Conservation (phyloP, 2,888 invertebrate species). For the Teleiodes luculella region DNA sequence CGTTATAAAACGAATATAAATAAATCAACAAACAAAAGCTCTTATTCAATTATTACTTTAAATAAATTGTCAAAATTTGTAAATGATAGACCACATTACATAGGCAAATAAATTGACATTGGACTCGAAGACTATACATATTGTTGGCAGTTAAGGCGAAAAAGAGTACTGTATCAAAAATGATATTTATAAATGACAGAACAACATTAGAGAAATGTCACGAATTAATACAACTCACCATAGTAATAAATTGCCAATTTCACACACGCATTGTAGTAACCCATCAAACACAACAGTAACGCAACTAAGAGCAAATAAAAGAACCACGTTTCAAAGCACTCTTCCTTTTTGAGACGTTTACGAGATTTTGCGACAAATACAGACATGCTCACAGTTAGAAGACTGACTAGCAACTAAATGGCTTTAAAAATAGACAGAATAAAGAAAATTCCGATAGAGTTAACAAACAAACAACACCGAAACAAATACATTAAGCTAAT, state of each 20-base stretch:
- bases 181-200: background rate
- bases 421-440: background rate
- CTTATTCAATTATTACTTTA: too few species aligned
- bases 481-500: slow-evolving; percentile 21
- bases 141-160: too few species aligned
- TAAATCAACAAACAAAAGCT: too few species aligned
- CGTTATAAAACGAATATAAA: too few species aligned
- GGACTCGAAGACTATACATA: too few species aligned
- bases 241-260: slow-evolving; percentile 49
- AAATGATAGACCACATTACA: too few species aligned
- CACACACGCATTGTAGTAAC: slow-evolving; percentile 43
- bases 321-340: slow-evolving; percentile 31
- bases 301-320: slow-evolving; percentile 22
- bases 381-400: slow-evolving; percentile 17
- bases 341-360: slow-evolving; percentile 20
- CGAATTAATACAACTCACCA: slow-evolving; percentile 36
- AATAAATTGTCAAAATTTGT: too few species aligned
- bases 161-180: background rate
- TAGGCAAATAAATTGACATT: background rate
- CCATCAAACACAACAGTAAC: slow-evolving; percentile 34
- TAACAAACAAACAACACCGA: slow-evolving; percentile 5
- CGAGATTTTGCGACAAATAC: slow-evolving; percentile 3
- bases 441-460: background rate
- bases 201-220: background rate
- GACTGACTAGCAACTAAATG: background rate